Evolutionary conservation across 2,113 vertebrate species (phyloP), one percentile per base, ranked within the genome.

Genomic region (Catagonus wagneri): DNA sequence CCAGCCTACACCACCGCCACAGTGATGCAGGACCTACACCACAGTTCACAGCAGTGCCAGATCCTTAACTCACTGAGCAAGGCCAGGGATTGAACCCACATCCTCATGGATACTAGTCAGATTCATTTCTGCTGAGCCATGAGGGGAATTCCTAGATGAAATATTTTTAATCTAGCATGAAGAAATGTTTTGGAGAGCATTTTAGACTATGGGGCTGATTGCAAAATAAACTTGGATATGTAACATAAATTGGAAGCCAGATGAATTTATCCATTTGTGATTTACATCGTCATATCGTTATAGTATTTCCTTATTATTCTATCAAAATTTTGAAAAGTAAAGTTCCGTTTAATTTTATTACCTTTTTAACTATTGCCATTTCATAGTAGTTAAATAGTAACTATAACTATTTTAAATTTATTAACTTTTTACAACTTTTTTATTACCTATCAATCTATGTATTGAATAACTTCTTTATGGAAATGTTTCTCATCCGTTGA

Each of bases 81-180:
- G 44, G 44, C 44, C 44, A 44, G 44, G 44, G 44, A 44, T 44
- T 44, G 44, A 44, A 44, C 44, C 44, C 44, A 44, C 44, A 44
- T 44, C 44, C 44, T 44, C 44, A 44, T 44, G 44, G 44, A 44
- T 44, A 44, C 44, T 44, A 44, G 44, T 44, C 44, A 44, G 44
- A 44, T 44, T 44, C 44, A 44, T 44, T 44, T 44, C 44, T 44
- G 44, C 44, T 44, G 44, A 44, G 44, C 44, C 44, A 44, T 44
- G 44, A 44, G 44, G 44, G 44, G 44, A 44, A 44, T 44, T 44
- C 44, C 44, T 44, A 44, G 88, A 10, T 97, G 92, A 96, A 96
- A 92, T 94, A 90, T 93, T 98, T 97, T 95, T 75, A 39, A 58
- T 89, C 58, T 90, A 87, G 63, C 84, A 32, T 93, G n/a, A 72